These are phyloP conservation scores for Gambusia holbrooki DNA, from an alignment of 2,113 vertebrate species.

Conservation along the genomic window DNA sequence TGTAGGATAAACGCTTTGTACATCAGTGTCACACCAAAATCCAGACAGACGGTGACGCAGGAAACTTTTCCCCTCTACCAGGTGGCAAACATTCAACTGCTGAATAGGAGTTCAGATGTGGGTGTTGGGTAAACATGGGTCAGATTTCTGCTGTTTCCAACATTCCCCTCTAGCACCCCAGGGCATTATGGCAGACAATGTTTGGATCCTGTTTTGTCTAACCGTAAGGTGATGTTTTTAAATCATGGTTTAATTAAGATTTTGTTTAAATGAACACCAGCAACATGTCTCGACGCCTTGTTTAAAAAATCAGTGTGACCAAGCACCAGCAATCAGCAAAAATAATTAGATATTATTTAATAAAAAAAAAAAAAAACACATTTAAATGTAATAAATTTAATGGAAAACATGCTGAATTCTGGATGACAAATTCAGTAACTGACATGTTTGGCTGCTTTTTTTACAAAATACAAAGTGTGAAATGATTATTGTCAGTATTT, in stretches of 20 bases:
- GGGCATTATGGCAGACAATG: neutral
- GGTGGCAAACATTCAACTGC: slow-evolving; percentile 32
- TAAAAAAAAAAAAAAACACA: too few relatives aligned
- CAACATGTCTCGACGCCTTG: too few relatives aligned
- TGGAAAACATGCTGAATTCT: neutral
- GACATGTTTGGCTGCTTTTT: neutral
- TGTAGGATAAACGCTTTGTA: slow-evolving; percentile 34
- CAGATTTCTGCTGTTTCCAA: neutral
- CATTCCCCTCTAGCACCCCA: slow-evolving; percentile 12
- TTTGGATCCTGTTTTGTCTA: neutral
- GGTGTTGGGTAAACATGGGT: slow-evolving; percentile 32
- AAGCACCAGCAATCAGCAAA: too few relatives aligned
- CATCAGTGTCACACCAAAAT: slow-evolving; percentile 19
- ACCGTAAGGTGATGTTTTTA: neutral
- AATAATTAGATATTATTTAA: too few relatives aligned
- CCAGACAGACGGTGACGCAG: slow-evolving; percentile 55
- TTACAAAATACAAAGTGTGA: neutral
- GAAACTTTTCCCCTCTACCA: slow-evolving; percentile 36
- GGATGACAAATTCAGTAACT: neutral
- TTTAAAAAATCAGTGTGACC: too few relatives aligned
- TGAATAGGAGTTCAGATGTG: slow-evolving; percentile 43
- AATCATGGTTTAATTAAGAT: neutral
- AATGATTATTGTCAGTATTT: neutral
- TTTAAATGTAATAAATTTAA: neutral
- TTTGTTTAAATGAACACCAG: too few relatives aligned